These are phyloP conservation scores for Anableps anableps DNA, from an alignment of 2,797 vertebrate species.

Conservation along the genomic window DNA sequence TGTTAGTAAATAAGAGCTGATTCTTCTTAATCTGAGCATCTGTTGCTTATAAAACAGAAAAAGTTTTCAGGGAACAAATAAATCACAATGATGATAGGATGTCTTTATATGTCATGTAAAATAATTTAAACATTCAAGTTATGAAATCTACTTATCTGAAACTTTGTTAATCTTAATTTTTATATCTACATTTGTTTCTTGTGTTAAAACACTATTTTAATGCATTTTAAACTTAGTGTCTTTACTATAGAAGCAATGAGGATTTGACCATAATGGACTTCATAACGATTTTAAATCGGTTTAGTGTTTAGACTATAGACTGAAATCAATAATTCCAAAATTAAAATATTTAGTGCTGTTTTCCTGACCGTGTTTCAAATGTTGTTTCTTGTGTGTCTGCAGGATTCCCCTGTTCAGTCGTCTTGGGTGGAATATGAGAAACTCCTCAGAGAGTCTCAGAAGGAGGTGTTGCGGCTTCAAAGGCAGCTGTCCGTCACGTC, in stretches of 20 bases:
- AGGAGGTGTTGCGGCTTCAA: conserved; percentile 93
- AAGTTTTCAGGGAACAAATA: conserved; percentile 22
- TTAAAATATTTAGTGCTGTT: background rate
- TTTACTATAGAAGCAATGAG: background rate
- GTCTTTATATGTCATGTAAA: background rate
- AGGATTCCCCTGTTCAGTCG: conserved; percentile 77
- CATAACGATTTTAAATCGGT: background rate
- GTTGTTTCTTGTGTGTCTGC: conserved; percentile 10
- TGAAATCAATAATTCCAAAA: background rate
- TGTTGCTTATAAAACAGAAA: conserved; percentile 42
- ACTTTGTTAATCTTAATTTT: background rate
- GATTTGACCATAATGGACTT: background rate
- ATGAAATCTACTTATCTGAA: background rate
- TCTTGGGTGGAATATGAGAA: conserved; percentile 86
- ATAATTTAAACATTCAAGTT: background rate
- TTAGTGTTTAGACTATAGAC: background rate
- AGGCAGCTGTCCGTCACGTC: conserved; percentile 90
- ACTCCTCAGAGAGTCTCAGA: conserved; percentile 92
- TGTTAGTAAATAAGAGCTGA: conserved; percentile 56
- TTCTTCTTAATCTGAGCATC: conserved; percentile 52
- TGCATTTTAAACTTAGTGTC: background rate
- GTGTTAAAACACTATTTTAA: background rate
- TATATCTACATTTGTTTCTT: background rate
- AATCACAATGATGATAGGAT: conserved; percentile 18
- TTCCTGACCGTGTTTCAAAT: background rate